Conservation (phyloP, 2,797 vertebrate genomes). For the Euphonia xanthogaster region DNA sequence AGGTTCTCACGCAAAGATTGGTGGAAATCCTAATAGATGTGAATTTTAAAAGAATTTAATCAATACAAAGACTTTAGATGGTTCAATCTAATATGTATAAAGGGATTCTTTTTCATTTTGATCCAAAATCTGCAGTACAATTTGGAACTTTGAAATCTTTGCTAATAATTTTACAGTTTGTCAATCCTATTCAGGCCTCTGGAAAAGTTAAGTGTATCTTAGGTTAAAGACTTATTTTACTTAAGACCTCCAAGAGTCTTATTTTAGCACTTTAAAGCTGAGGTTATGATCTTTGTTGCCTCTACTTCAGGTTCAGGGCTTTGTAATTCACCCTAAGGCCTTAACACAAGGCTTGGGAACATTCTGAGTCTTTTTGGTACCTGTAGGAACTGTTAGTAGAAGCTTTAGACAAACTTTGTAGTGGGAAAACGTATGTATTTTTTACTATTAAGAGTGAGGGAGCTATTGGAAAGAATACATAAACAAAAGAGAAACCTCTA, state of each 20-base stretch:
- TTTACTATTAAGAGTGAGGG: not conserved
- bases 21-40: not conserved
- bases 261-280: not conserved
- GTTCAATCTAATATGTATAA: not conserved
- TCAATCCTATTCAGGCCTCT: not conserved
- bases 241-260: not conserved
- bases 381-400: not conserved
- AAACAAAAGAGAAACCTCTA: not conserved
- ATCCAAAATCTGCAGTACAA: not conserved
- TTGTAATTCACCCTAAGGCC: not conserved
- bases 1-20: not conserved
- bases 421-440: accelerated
- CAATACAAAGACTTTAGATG: not conserved
- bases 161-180: not conserved
- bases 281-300: not conserved
- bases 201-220: not conserved
- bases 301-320: not conserved
- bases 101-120: not conserved
- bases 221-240: not conserved
- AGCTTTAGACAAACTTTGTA: not conserved
- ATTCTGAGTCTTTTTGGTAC: not conserved
- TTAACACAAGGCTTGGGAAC: not conserved
- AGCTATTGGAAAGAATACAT: not conserved
- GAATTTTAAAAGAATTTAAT: not conserved
- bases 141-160: not conserved